Base-by-base conservation (phyloP, 2,797 vertebrate species). In the Hylomyscus alleni region DNA sequence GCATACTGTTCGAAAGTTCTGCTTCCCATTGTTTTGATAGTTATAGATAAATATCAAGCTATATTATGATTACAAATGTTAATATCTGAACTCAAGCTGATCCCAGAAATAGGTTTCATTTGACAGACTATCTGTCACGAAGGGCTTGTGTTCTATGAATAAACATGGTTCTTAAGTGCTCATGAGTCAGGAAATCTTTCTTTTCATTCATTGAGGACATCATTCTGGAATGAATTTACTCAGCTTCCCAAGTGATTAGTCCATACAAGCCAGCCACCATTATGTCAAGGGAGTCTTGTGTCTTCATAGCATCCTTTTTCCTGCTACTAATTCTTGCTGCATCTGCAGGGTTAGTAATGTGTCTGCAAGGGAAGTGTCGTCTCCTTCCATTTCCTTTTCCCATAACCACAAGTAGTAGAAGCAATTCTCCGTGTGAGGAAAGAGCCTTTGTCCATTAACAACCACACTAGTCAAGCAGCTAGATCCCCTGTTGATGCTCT, bases 351-450 rank as follows among this genome's bases (percentile, higher is more conserved):
- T 97, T 91, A 96, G 94, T 97, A 97, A 97, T 97, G 91, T 97
- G 89, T 97, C 95, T 98, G 97, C 97, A 96, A 98, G 97, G 95
- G 96, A 98, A 96, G 89, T 78, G 91, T 95, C 96, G 92, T 97
- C 95, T 98, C 96, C 91, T 96, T 97, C 88, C 65, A 97, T 97
- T 98, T 98, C 97, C 96, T 97, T 87, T 96, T 97, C 95, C 95
- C 93, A 96, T 93, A 97, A 97, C 95, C 97, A 97, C 95, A 95
- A 95, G 91, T 56, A 95, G 75, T 93, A 91, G 90, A 93, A 97
- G 80, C 94, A 89, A 76, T 95, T 97, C 91, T 90, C 81, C 5
- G 2, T 50, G 82, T 95, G 92, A 97, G 84, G 60, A 98, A 97
- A 97, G 87, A 97, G 90, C 72, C 75, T 91, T 95, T 95, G 81